These are phyloP conservation scores for Drosophila arawakana DNA, from an alignment of 1,140 invertebrate species.

Conservation along the genomic window DNA sequence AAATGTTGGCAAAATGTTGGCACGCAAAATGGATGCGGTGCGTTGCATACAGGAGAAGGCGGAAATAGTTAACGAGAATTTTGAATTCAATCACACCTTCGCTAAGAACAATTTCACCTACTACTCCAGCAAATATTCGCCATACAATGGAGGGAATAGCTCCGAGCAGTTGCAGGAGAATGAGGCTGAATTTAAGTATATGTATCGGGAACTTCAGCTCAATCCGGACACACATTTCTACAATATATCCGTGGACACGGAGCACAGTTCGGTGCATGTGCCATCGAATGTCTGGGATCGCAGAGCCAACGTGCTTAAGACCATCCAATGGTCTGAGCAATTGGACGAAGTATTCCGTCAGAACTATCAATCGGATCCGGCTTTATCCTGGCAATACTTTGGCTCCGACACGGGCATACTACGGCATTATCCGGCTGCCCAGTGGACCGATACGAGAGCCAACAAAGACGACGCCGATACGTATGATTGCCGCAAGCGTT, in stretches of 20 bases:
- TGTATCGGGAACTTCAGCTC: slow-evolving; percentile 86
- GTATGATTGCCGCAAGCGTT: slow-evolving; percentile 94
- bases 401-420: slow-evolving; percentile 96
- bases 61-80: slow-evolving; percentile 87
- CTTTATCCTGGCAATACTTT: slow-evolving; percentile 98
- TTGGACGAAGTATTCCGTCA: slow-evolving; percentile 93
- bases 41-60: slow-evolving; percentile 90
- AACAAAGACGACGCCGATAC: slow-evolving; percentile 86
- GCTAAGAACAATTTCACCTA: slow-evolving; percentile 86
- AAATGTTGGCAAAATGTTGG: slow-evolving; percentile 91
- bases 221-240: slow-evolving; percentile 93
- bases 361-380: slow-evolving; percentile 94
- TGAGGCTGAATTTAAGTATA: slow-evolving; percentile 32
- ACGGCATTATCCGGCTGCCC: slow-evolving; percentile 92
- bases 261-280: slow-evolving; percentile 94
- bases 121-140: slow-evolving; percentile 90
- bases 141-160: slow-evolving; percentile 64
- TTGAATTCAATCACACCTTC: slow-evolving; percentile 85
- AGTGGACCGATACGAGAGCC: slow-evolving; percentile 85
- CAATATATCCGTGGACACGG: slow-evolving; percentile 93
- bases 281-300: slow-evolving; percentile 96
- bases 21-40: slow-evolving; percentile 93
- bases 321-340: slow-evolving; percentile 94
- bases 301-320: slow-evolving; percentile 88
- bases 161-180: slow-evolving; percentile 47